Evolutionary conservation across 37 sponge, comb jelly and placozoan genomes (phyloP).

Genomic region (Chondrosia reniformis): DNA sequence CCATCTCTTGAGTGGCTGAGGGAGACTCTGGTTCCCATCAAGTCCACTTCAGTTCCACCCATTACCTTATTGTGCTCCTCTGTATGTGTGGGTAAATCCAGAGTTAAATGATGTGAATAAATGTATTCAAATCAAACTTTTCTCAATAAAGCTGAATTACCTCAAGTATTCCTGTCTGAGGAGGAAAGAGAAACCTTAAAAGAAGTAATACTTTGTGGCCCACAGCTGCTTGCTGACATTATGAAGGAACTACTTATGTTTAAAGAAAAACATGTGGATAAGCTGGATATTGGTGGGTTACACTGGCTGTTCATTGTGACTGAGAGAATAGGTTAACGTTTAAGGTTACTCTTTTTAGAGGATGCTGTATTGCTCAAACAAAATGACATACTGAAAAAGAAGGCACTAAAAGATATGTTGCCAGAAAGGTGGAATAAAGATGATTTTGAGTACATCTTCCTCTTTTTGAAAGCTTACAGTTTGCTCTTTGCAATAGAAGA

Average conservation of each 20-base stretch:
- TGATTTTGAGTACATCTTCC: slow-evolving; percentile 19
- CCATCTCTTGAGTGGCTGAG: no score
- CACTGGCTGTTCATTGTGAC: not conserved
- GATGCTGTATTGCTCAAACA: no score
- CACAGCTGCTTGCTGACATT: slow-evolving; percentile 37
- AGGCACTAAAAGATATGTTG: not conserved
- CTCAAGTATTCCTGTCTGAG: slow-evolving; percentile 23
- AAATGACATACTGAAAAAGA: not conserved
- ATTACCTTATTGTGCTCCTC: no score
- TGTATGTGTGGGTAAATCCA: no score
- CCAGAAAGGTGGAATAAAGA: no score
- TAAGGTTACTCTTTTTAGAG: no score
- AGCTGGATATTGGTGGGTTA: not conserved
- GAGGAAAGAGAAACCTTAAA: slow-evolving; percentile 20
- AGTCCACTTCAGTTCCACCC: no score
- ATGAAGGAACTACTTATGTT: slow-evolving; percentile 57
- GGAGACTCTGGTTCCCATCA: no score
- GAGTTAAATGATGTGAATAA: no score
- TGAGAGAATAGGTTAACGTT: not conserved
- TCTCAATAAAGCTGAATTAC: no score
- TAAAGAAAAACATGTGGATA: not conserved
- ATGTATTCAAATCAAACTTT: not conserved
- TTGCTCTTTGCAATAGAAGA: slow-evolving; percentile 26
- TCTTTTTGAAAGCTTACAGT: slow-evolving; percentile 47
- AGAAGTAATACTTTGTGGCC: slow-evolving; percentile 37